Percentiles rank a stretch among this genome's conserved stretches.
These are phyloP conservation scores for Hedychridium roseum DNA, from an alignment of 2,888 invertebrate genomes.

Conservation along the genomic window DNA sequence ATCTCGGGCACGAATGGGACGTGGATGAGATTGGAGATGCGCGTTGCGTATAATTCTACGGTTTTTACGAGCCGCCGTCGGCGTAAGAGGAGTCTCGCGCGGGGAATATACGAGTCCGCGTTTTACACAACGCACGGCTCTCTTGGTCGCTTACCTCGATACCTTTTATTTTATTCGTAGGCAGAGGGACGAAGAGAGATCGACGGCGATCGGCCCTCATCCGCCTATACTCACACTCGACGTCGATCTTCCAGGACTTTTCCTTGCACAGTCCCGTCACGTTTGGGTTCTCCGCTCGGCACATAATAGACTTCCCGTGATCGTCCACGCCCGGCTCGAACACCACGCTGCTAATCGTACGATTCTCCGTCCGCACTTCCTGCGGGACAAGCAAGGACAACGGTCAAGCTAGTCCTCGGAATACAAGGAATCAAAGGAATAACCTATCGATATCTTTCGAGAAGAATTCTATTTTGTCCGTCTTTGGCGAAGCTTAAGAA, in stretches of 20 bases:
- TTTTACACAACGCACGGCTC: constrained; percentile 30
- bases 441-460: too few species aligned
- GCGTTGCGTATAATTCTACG: constrained; percentile 10
- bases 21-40: constrained; percentile 23
- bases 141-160: not conserved
- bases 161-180: not conserved
- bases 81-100: not conserved
- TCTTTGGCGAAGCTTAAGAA: too few species aligned
- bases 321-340: constrained; percentile 90
- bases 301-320: constrained; percentile 87
- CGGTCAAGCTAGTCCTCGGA: too few species aligned
- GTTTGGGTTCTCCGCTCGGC: constrained; percentile 91
- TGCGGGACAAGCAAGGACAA: constrained; percentile 59
- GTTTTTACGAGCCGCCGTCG: constrained; percentile 28
- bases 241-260: constrained; percentile 86
- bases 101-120: constrained; percentile 11
- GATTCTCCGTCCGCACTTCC: constrained; percentile 83
- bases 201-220: constrained; percentile 3
- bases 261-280: constrained; percentile 84
- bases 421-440: too few species aligned
- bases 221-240: constrained; percentile 85
- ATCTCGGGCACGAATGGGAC: constrained; percentile 20
- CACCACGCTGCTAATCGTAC: constrained; percentile 85
- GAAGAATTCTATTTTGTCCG: too few species aligned
- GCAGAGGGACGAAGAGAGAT: not conserved